Base-by-base conservation (phyloP, 2,888 invertebrate genomes). In the Empis livida region DNA sequence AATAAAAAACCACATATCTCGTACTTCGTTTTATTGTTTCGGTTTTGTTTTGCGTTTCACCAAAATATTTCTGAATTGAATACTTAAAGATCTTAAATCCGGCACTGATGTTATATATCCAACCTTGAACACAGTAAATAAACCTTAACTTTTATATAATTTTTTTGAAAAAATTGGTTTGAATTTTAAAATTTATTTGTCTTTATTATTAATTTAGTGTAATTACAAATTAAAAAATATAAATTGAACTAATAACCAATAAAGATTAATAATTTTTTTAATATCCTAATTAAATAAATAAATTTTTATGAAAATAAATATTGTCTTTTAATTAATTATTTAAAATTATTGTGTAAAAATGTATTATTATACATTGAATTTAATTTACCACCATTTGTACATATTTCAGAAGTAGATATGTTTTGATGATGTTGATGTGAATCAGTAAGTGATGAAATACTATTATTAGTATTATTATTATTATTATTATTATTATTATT, bases 241-340 rank as follows among this genome's bases (percentile, higher is more conserved):
- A 27, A 27, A 27, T 27, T 27, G 23, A 27, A 8, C 23, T 27
- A 27, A 6, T 20, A 20, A 27, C 23, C 23, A 27, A 27, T 27
- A 27, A 27, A 5, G 3, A 20, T 20, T 20, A 35, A 31, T 42
- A 14, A 32, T 42, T 44, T 31, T 42, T 9, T 45, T 14, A 49
- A 42, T 46, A 47, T 46, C 46, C 37, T 47, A 23, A 40, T 38
- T 37, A 44, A 41, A 46, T 17, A 20, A 43, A 46, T 17, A n/a
- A n/a, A 42, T 14, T 42, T 35, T 37, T 13, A 2, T 39, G 5
- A 11, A 17, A 30, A 42, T 17, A 16, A 39, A 41, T 11, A 13
- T 35, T 45, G 17, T 43, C 37, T 42, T n/a, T n/a, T n/a, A n/a
- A n/a, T n/a, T 9, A 27, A 27, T 27, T 27, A 27, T 39, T 39